phyloP scores from a whole-genome alignment of 1,140 invertebrate genomes.

The Saxidomus purpurata region DNA sequence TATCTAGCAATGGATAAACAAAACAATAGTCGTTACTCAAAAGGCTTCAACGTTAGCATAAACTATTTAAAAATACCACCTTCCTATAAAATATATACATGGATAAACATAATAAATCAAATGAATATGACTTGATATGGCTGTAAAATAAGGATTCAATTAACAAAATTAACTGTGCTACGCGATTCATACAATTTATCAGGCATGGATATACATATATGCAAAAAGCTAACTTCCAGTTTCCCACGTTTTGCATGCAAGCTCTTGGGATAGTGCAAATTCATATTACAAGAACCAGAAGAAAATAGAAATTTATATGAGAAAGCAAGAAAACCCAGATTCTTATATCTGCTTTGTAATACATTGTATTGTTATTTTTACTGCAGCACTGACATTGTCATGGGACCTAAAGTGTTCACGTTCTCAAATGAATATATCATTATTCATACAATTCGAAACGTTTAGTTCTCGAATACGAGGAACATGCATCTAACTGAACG shows the following conservation, averaged over 20 bases:
- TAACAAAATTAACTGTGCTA: too few relatives aligned
- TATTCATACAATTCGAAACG: neutral
- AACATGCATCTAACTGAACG: neutral
- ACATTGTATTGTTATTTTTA: constrained; percentile 2
- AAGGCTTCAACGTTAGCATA: too few relatives aligned
- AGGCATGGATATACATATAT: too few relatives aligned
- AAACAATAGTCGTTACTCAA: too few relatives aligned
- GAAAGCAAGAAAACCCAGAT: constrained; percentile 4
- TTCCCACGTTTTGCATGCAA: neutral
- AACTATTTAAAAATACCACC: too few relatives aligned
- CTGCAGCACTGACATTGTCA: neutral
- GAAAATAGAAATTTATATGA: neutral
- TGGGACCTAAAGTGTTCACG: neutral
- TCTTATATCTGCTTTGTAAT: neutral
- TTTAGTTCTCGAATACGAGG: neutral
- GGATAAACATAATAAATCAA: too few relatives aligned
- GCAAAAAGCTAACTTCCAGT: too few relatives aligned
- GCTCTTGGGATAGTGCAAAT: neutral
- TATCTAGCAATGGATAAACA: too few relatives aligned
- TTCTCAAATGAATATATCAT: neutral
- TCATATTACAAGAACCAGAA: neutral
- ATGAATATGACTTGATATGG: too few relatives aligned
- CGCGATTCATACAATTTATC: too few relatives aligned
- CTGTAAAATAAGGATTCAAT: too few relatives aligned
- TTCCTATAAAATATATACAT: too few relatives aligned